Conservation (phyloP, 2,888 invertebrate species). For the Heliconius charithonia region DNA sequence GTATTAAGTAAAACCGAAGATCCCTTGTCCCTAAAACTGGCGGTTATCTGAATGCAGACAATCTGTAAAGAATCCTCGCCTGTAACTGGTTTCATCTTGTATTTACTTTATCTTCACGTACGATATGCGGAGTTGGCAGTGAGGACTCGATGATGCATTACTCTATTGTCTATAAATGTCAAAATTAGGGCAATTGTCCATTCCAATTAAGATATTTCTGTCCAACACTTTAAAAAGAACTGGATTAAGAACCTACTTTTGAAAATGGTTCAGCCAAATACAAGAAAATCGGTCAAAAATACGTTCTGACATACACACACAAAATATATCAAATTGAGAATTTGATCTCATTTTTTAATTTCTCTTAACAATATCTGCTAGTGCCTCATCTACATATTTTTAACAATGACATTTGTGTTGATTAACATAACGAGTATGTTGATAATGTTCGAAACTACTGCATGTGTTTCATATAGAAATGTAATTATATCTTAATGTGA, state of each 20-base stretch:
- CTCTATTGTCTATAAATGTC: too few species aligned
- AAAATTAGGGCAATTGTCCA: too few species aligned
- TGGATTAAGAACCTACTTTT: too few species aligned
- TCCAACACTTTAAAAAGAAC: too few species aligned
- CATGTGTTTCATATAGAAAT: background rate
- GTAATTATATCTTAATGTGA: background rate
- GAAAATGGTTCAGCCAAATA: too few species aligned
- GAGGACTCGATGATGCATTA: too few species aligned
- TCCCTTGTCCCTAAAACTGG: conserved; percentile 25
- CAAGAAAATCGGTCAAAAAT: too few species aligned
- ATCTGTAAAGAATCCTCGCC: conserved; percentile 54
- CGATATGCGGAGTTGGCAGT: background rate
- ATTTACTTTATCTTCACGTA: background rate
- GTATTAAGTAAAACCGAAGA: conserved; percentile 48
- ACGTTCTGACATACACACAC: too few species aligned
- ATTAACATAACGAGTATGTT: conserved; percentile 2
- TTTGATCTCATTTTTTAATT: too few species aligned
- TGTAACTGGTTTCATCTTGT: conserved; percentile 42
- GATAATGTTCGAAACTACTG: background rate
- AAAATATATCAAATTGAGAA: too few species aligned
- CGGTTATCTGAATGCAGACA: conserved; percentile 50
- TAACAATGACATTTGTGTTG: background rate
- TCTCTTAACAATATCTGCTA: background rate
- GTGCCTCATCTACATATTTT: background rate
- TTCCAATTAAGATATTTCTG: too few species aligned